These are phyloP conservation scores for Plutomurus gul DNA, from an alignment of 1,140 invertebrate species.

Conservation along the genomic window DNA sequence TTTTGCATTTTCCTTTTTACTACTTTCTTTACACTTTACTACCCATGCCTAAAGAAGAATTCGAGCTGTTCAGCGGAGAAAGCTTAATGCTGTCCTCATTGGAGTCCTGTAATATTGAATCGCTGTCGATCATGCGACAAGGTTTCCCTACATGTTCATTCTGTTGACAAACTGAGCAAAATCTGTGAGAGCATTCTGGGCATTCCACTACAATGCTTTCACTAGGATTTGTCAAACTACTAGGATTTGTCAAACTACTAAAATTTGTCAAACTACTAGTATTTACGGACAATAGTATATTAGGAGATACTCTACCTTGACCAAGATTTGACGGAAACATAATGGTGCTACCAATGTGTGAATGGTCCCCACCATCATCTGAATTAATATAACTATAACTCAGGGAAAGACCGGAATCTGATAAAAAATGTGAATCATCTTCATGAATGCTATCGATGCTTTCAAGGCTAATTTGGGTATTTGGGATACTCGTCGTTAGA, in stretches of 20 bases:
- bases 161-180: constrained; percentile 41
- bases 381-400: neutral
- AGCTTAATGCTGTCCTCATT: neutral
- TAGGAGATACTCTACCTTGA: no score
- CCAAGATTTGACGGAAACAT: neutral
- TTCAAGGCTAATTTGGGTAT: neutral
- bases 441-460: neutral
- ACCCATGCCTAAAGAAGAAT: constrained; percentile 1
- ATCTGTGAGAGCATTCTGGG: constrained; percentile 39
- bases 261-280: neutral
- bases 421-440: neutral
- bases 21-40: constrained; percentile 31
- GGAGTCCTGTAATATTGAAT: neutral
- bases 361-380: neutral
- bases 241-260: neutral
- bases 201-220: constrained; percentile 35
- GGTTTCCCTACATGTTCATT: constrained; percentile 34
- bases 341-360: neutral
- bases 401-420: neutral
- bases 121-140: constrained; percentile 36
- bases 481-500: neutral
- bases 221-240: neutral
- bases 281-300: no score
- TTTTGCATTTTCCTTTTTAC: neutral
- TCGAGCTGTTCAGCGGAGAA: neutral